Evolutionary conservation across 2,113 vertebrate species (phyloP).

Genomic region (Pseudorectes ferrugineus): DNA sequence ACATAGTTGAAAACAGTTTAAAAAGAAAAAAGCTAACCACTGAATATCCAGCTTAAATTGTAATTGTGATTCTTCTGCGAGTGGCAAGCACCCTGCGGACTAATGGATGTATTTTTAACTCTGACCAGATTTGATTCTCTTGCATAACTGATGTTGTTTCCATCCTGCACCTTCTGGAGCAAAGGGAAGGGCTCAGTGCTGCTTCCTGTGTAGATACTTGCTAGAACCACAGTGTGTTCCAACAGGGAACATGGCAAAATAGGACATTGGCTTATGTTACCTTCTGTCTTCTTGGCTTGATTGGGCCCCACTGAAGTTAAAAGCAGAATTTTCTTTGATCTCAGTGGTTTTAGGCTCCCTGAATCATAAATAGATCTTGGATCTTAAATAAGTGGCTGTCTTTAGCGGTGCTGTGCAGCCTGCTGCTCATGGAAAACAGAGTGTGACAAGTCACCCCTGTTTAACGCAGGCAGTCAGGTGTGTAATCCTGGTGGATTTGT

Average conservation of each 20-base stretch:
- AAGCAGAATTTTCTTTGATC: background rate
- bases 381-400: background rate
- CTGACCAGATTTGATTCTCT: conserved; percentile 1
- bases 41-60: background rate
- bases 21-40: background rate
- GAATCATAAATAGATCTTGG: background rate
- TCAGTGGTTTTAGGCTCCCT: background rate
- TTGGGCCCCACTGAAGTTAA: background rate
- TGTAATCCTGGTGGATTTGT: background rate
- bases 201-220: background rate
- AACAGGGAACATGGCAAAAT: background rate
- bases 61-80: background rate
- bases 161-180: background rate
- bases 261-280: background rate
- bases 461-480: background rate
- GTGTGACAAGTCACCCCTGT: background rate
- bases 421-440: background rate
- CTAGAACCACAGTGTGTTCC: background rate
- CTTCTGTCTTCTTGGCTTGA: background rate
- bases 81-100: background rate
- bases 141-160: conserved; percentile 19
- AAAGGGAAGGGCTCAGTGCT: background rate
- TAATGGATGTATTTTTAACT: conserved; percentile 16
- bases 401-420: background rate
- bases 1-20: background rate